These are phyloP conservation scores for Hippocampus guttulatus DNA, from an alignment of 2,113 vertebrate species.

Conservation along the genomic window DNA sequence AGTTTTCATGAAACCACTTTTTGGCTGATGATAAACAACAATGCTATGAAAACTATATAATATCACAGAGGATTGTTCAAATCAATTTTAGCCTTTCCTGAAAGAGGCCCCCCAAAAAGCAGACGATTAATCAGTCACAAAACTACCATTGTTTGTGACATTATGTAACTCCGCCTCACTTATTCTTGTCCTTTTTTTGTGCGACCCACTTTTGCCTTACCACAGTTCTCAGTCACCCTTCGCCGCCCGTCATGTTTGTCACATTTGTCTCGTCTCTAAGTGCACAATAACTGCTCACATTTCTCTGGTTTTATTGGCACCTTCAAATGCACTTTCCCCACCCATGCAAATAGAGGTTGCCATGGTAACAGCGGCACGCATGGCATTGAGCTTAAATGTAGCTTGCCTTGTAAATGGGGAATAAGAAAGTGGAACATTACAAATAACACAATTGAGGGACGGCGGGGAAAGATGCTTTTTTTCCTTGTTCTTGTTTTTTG, in stretches of 20 bases:
- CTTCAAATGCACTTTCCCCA: slow-evolving; percentile 54
- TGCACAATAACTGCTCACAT: slow-evolving; percentile 4
- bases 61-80: neutral
- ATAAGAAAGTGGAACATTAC: slow-evolving; percentile 68
- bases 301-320: slow-evolving; percentile 47
- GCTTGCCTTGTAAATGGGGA: slow-evolving; percentile 67
- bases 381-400: slow-evolving; percentile 64
- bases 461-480: slow-evolving; percentile 24
- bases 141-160: neutral
- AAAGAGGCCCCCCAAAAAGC: neutral
- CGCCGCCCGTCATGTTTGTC: slow-evolving; percentile 11
- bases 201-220: slow-evolving; percentile 1
- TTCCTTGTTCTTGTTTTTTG: slow-evolving; percentile 39
- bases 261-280: slow-evolving; percentile 4
- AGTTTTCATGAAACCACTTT: neutral
- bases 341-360: slow-evolving; percentile 77
- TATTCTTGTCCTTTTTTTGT: neutral
- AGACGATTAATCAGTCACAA: neutral
- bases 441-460: slow-evolving; percentile 54
- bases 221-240: neutral
- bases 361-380: slow-evolving; percentile 66
- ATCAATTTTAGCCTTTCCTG: neutral
- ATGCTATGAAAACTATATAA: neutral
- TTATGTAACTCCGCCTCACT: neutral
- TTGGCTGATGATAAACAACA: neutral